Base-by-base conservation (phyloP, 1,140 invertebrate species). In the Leptinotarsa texana region DNA sequence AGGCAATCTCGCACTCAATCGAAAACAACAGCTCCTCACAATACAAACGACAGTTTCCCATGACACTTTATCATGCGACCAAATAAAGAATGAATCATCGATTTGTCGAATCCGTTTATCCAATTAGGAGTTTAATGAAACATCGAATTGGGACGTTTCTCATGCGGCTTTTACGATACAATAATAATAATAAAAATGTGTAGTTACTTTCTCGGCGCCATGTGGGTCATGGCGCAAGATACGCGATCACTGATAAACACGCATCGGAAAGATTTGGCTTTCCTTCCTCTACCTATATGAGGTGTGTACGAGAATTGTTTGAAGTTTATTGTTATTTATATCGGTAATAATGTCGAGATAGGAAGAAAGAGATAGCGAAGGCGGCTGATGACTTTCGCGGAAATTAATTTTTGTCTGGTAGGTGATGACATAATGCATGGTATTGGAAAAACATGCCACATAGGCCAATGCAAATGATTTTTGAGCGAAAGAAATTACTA, bases 151-250 rank as follows among this genome's bases (percentile, higher is more conserved):
- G 51, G n/a, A 57, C 15, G 17, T 18, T 57, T 57, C 51, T 57
- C 51, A 57, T 18, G n/a, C n/a, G 15, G 51, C 51, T 57, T 57
- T 57, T 57, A 57, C n/a, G 51, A 18, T 57, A 57, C n/a, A 57
- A 57, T 57, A 57, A 57, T 57, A 57, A 57, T 57, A 57, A 57
- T 57, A 57, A 57, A 57, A 57, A 57, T 57, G n/a, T 57, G 15
- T 57, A 17, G 17, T 57, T 57, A 57, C 51, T 57, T 57, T 57
- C 51, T 57, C 51, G 51, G 51, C 51, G 51, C 51, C 51, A 57
- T 57, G 51, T 57, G 51, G 51, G 51, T 57, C 51, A 57, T 57
- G 15, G n/a, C 15, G 51, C 51, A 57, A 57, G 51, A 57, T 57
- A 18, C 15, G 51, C 51, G 51, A 57, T 57, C 51, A 3, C n/a